phyloP scores from a whole-genome alignment of 2,888 invertebrate genomes.

The Campoletis raptor region DNA sequence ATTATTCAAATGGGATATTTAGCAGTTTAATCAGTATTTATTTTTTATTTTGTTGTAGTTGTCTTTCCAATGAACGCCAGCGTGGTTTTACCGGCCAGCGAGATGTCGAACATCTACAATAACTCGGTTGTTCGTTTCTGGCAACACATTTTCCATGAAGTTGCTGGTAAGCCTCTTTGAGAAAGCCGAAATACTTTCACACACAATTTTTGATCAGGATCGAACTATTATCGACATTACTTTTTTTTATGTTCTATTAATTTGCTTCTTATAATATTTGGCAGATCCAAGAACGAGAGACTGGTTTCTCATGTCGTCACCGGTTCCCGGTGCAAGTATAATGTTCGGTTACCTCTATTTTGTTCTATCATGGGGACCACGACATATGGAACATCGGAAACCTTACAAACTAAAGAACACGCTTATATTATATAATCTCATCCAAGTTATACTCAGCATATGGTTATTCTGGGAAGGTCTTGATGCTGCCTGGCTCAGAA shows the following conservation, averaged over 20 bases:
- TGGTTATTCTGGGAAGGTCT: slow-evolving; percentile 93
- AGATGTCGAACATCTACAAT: slow-evolving; percentile 86
- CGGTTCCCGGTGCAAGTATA: slow-evolving; percentile 89
- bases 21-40: neutral
- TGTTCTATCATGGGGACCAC: slow-evolving; percentile 92
- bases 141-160: slow-evolving; percentile 88
- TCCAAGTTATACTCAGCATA: slow-evolving; percentile 93
- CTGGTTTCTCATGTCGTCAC: slow-evolving; percentile 91
- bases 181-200: neutral
- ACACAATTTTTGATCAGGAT: neutral
- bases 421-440: slow-evolving; percentile 93
- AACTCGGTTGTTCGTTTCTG: slow-evolving; percentile 88
- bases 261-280: slow-evolving; percentile 73
- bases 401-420: slow-evolving; percentile 93
- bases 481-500: slow-evolving; percentile 91
- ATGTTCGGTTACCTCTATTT: slow-evolving; percentile 90
- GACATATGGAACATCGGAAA: slow-evolving; percentile 94
- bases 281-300: slow-evolving; percentile 89
- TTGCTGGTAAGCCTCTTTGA: slow-evolving; percentile 87
- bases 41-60: slow-evolving; percentile 72
- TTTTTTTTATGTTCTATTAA: slow-evolving; percentile 22
- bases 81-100: slow-evolving; percentile 72
- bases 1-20: neutral
- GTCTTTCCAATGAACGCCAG: slow-evolving; percentile 80
- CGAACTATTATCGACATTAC: neutral